phyloP scores from a whole-genome alignment of 2,888 invertebrate genomes.

The Bellardia bayeri region DNA sequence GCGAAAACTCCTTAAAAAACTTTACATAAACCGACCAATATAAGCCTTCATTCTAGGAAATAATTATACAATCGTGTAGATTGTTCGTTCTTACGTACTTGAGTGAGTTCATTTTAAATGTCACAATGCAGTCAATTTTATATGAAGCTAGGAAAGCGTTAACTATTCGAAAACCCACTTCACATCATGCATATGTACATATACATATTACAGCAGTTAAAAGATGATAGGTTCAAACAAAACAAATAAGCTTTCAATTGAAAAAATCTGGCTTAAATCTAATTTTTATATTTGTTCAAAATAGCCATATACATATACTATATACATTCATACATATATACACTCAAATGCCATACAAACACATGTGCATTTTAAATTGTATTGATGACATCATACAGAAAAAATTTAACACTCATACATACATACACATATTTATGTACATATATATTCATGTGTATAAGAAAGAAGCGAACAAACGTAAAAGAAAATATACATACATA shows the following conservation, averaged over 20 bases:
- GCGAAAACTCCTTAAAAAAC: slow-evolving; percentile 7
- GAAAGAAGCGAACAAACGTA: slow-evolving; percentile 20
- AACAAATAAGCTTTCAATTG: too few relatives aligned
- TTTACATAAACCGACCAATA: neutral
- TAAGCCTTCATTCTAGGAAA: slow-evolving; percentile 4
- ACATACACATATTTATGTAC: neutral
- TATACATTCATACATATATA: neutral
- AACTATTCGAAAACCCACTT: slow-evolving; percentile 26
- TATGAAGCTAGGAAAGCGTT: slow-evolving; percentile 19
- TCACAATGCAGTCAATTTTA: slow-evolving; percentile 55
- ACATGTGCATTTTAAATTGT: slow-evolving; percentile 42
- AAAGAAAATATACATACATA: neutral
- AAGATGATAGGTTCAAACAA: neutral
- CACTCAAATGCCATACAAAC: slow-evolving; percentile 10
- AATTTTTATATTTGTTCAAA: neutral
- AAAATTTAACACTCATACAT: neutral
- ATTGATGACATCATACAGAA: slow-evolving; percentile 67
- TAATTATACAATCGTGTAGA: slow-evolving; percentile 56
- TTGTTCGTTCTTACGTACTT: slow-evolving; percentile 48
- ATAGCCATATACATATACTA: neutral
- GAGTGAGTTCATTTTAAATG: slow-evolving; percentile 59
- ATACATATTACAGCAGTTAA: neutral
- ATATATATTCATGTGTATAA: neutral
- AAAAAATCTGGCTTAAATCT: too few relatives aligned
- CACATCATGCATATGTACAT: neutral